A percentile compares a stretch with the other conserved stretches of the same genome.
These are phyloP conservation scores for Anastrepha ludens DNA, from an alignment of 1,140 invertebrate species.

Conservation along the genomic window DNA sequence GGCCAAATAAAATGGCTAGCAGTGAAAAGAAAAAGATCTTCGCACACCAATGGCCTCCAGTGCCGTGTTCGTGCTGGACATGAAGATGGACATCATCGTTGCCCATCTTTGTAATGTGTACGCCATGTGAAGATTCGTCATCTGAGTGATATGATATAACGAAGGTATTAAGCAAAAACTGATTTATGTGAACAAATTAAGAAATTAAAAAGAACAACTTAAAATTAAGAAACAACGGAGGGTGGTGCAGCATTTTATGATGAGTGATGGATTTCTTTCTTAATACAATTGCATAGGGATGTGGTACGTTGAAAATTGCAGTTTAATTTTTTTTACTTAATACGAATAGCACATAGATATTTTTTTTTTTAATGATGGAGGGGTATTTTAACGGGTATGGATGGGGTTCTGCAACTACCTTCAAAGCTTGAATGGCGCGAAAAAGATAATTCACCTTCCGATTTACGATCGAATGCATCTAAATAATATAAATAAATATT, in stretches of 20 bases:
- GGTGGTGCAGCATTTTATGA: not conserved
- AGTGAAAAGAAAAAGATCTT: slow-evolving; percentile 87
- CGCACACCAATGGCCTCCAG: slow-evolving; percentile 86
- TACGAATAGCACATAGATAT: not conserved
- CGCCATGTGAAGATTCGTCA: slow-evolving; percentile 70
- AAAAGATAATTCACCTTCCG: slow-evolving; percentile 69
- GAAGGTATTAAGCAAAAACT: not conserved
- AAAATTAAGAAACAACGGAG: not conserved
- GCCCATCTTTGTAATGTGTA: slow-evolving; percentile 74
- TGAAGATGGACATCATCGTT: slow-evolving; percentile 80
- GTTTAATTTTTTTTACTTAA: not conserved
- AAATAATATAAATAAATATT: slow-evolving; percentile 41
- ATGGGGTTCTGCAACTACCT: slow-evolving; percentile 63
- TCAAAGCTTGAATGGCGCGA: slow-evolving; percentile 71
- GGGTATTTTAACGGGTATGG: not conserved
- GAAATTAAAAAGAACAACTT: not conserved
- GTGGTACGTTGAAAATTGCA: not conserved
- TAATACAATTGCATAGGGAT: not conserved
- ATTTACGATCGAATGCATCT: slow-evolving; percentile 65
- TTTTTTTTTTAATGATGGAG: not conserved
- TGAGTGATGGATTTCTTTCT: not conserved
- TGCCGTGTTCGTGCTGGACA: slow-evolving; percentile 82
- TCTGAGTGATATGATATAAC: slow-evolving; percentile 61
- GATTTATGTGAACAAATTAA: not conserved
- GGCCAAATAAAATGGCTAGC: slow-evolving; percentile 80